Percentiles rank a stretch among this genome's conserved stretches.
Evolutionary conservation across 1,140 invertebrate genomes (phyloP).

Genomic region (Chionoecetes opilio): DNA sequence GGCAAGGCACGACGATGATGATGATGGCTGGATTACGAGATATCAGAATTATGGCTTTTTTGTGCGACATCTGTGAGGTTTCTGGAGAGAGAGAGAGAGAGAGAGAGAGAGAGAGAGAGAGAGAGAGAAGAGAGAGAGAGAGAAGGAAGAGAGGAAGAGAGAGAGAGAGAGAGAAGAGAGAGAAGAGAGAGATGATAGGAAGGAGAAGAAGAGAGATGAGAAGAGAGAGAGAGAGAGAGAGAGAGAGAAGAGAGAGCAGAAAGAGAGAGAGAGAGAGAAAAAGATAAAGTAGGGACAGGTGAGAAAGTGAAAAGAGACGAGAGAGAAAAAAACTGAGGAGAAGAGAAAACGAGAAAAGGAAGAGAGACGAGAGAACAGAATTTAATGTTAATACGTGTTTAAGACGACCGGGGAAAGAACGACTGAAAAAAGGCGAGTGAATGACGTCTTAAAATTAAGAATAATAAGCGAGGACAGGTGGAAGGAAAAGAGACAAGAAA

Average conservation of each 20-base stretch:
- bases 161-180: no score
- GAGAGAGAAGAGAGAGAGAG: neutral
- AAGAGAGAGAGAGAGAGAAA: neutral
- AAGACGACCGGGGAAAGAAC: neutral
- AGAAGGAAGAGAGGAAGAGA: neutral
- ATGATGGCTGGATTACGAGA: neutral
- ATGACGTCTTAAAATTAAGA: neutral
- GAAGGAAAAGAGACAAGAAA: neutral
- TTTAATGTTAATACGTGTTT: neutral
- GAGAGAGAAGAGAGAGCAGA: neutral
- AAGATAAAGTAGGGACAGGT: neutral
- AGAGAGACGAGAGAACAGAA: neutral
- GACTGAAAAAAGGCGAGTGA: neutral
- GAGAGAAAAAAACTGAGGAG: constrained; percentile 21
- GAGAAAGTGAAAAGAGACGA: neutral
- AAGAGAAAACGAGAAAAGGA: neutral
- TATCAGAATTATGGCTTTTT: neutral
- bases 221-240: constrained; percentile 37
- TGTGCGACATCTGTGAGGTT: neutral
- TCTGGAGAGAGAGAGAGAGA: neutral
- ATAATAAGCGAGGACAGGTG: neutral
- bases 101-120: constrained; percentile 3
- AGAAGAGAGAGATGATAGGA: neutral
- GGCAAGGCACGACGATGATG: neutral
- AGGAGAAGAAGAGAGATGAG: constrained; percentile 33